Base-by-base conservation (phyloP, 2,888 invertebrate species). In the Hipparchia sbordonii region DNA sequence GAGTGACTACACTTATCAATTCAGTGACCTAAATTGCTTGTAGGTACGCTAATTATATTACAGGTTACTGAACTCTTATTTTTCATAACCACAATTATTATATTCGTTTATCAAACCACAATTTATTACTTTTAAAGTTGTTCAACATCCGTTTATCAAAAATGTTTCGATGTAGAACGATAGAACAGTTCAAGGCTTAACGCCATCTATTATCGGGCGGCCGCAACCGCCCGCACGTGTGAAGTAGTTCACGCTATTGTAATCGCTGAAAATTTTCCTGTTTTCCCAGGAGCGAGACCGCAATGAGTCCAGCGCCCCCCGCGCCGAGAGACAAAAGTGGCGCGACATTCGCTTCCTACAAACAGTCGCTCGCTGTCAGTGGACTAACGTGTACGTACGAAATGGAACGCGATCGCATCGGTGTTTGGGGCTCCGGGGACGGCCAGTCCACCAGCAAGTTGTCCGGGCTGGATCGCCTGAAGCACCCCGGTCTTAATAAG, bases 401-500 rank as follows among this genome's bases (percentile, higher is more conserved):
- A n/a, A 94, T 95, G 89, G 94, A 95, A 74, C 94, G 95, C 80
- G 96, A 96, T 85, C 95, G 94, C 87, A 92, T 95, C 87, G 96
- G 95, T 87, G 92, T 95, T 76, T 94, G 95, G 93, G 94, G 94
- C 79, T 92, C 93, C 82, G 95, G 95, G 70, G 95, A 95, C 82
- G 95, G 94, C 71, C 86, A 92, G 78, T 89, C 93, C 77, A 88
- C 93, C 79, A 94, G 94, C 84, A 93, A 94, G 73, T 85, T 95
- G 71, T 94, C 95, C 71, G 96, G 96, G 72, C 92, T 96, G 77
- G 96, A 96, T 87, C 95, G 95, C 77, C 91, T 96, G 63, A 94
- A 95, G 75, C 95, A 96, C 84, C 96, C 96, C 2, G 94, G 95
- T 72, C 92, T 96, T 9, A 96, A 96, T 87, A 96, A 96, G 96